A percentile compares a stretch with the other conserved stretches of the same genome.
Evolutionary conservation across 2,113 vertebrate genomes (phyloP).

Genomic region (Campylorhamphus procurvoides): DNA sequence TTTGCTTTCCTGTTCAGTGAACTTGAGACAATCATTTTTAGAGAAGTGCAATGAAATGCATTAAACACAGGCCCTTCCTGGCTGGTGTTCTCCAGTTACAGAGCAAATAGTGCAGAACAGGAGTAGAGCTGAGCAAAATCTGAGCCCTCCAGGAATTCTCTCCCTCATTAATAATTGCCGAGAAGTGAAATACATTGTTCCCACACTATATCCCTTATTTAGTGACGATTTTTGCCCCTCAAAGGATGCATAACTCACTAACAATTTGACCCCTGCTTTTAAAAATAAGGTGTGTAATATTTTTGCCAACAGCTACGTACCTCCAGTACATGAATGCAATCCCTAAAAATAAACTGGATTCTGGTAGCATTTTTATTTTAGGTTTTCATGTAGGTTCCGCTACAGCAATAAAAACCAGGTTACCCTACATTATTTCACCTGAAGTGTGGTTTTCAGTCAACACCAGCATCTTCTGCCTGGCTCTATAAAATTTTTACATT

Average conservation of each 20-base stretch:
- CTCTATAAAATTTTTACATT: not conserved
- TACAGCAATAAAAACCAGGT: not conserved
- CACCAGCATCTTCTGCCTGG: not conserved
- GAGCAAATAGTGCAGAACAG: slow-evolving; percentile 44
- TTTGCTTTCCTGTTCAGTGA: slow-evolving; percentile 36
- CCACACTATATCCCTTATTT: not conserved
- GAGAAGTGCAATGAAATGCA: slow-evolving; percentile 20
- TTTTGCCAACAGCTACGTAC: not conserved
- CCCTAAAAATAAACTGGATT: not conserved
- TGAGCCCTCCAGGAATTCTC: slow-evolving; percentile 18
- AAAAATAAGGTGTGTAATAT: not conserved
- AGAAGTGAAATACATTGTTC: not conserved
- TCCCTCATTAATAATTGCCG: slow-evolving; percentile 23
- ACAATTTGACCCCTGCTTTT: not conserved
- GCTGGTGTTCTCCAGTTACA: not conserved
- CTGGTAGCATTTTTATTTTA: not conserved
- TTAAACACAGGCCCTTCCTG: not conserved
- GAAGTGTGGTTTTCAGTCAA: not conserved
- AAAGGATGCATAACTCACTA: not conserved
- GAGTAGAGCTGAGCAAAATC: not conserved
- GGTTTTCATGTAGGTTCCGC: not conserved
- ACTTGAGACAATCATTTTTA: not conserved
- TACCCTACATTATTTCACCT: not conserved
- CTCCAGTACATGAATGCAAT: not conserved
- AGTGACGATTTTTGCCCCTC: not conserved